Conservation (phyloP, 1,140 invertebrate genomes). For the Plectus sambesii region DNA sequence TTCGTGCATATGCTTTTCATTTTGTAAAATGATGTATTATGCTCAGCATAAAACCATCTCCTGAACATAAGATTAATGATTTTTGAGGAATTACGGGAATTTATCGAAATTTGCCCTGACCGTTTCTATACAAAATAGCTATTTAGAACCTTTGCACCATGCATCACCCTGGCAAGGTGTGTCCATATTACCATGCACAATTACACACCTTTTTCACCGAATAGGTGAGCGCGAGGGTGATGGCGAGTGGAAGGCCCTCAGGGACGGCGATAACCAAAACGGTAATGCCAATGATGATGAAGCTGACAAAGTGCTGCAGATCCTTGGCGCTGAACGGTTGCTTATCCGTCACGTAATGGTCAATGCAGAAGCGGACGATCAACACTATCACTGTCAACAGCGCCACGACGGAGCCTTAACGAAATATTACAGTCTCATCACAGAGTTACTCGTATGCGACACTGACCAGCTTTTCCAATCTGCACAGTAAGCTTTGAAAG, state of each 20-base stretch:
- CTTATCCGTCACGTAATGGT: conserved; percentile 23
- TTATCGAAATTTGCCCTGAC: too few relatives aligned
- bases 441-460: conserved; percentile 4
- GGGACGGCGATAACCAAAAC: conserved; percentile 30
- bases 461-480: conserved; percentile 42
- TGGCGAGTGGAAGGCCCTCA: conserved; percentile 32
- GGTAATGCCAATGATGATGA: conserved; percentile 31
- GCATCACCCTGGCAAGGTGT: too few relatives aligned
- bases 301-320: conserved; percentile 24
- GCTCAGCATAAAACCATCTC: too few relatives aligned
- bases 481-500: conserved; percentile 43
- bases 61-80: neutral
- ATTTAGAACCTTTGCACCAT: too few relatives aligned
- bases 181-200: too few relatives aligned
- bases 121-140: too few relatives aligned
- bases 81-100: neutral
- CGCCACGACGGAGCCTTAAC: conserved; percentile 33
- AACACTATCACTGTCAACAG: conserved; percentile 37
- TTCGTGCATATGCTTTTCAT: neutral
- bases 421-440: conserved; percentile 3
- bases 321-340: conserved; percentile 16
- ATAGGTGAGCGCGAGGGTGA: conserved; percentile 32
- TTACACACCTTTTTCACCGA: conserved; percentile 58
- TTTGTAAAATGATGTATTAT: too few relatives aligned
- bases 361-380: conserved; percentile 31